These are phyloP conservation scores for Sebastes hubbsi DNA, from an alignment of 2,797 vertebrate species.

Conservation along the genomic window DNA sequence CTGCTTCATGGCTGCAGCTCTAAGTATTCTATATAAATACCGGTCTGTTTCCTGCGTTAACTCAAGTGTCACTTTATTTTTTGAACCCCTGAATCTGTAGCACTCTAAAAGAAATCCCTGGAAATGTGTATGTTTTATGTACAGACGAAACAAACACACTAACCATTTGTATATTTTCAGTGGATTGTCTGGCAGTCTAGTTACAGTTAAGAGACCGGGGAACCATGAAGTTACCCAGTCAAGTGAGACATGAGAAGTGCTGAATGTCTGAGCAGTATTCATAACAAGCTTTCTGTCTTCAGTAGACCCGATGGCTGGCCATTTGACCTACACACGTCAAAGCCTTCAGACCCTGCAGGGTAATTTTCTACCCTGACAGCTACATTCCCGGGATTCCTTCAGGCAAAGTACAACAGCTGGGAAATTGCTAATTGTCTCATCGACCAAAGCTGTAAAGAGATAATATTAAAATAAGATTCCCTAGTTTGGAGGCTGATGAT, in stretches of 20 bases:
- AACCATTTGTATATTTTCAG: neutral
- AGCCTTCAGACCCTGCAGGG: conserved; percentile 48
- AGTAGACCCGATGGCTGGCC: conserved; percentile 32
- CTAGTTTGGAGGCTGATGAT: conserved; percentile 27
- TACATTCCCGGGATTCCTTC: conserved; percentile 69
- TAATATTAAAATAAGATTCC: conserved; percentile 52
- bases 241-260: conserved; percentile 43
- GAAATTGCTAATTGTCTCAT: conserved; percentile 66
- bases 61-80: neutral
- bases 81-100: neutral
- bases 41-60: too few species aligned
- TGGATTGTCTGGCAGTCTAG: neutral
- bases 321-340: conserved; percentile 74
- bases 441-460: conserved; percentile 44
- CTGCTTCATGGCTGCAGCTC: too few species aligned
- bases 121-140: neutral
- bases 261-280: conserved; percentile 45
- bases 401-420: conserved; percentile 69
- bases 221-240: neutral
- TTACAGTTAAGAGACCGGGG: neutral
- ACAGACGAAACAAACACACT: neutral
- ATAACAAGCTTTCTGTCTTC: conserved; percentile 60
- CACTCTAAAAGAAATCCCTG: neutral
- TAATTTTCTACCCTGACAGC: conserved; percentile 66
- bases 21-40: too few species aligned